Conservation (phyloP, 2,113 vertebrate genomes). For the Dendrocopos noguchii region DNA sequence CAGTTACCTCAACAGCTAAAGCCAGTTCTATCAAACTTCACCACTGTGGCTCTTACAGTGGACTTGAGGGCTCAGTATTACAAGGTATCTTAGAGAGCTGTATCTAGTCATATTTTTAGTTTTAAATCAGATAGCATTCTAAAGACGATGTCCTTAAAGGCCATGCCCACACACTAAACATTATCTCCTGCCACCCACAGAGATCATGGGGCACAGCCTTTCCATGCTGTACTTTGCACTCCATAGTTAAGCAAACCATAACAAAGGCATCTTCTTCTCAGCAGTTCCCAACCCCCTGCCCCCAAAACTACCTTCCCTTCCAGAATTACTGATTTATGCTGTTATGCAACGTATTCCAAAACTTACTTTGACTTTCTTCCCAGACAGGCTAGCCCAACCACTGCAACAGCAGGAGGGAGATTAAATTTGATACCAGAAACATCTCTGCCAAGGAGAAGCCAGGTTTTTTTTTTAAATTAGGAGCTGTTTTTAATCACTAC, state of each 20-base stretch:
- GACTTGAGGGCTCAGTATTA: neutral
- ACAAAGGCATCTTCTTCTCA: neutral
- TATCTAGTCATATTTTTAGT: slow-evolving; percentile 42
- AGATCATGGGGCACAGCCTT: neutral
- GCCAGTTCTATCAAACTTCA: neutral
- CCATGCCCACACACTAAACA: slow-evolving; percentile 32
- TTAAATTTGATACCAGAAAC: slow-evolving; percentile 17
- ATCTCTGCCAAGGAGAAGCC: slow-evolving; percentile 5
- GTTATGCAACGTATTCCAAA: neutral
- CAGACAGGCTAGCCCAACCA: neutral
- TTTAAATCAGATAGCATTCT: slow-evolving; percentile 47
- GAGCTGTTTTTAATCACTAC: slow-evolving; percentile 26
- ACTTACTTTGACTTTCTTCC: slow-evolving; percentile 34
- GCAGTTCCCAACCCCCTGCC: neutral
- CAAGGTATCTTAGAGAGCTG: neutral
- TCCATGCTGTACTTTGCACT: neutral
- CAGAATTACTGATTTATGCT: slow-evolving; percentile 12
- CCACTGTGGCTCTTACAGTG: neutral
- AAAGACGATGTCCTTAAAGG: slow-evolving; percentile 28
- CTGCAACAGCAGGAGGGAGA: slow-evolving; percentile 18
- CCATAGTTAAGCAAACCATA: neutral
- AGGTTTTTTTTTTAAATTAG: neutral
- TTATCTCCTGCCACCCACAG: slow-evolving; percentile 35
- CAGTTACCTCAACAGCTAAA: slow-evolving; percentile 16
- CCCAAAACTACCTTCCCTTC: neutral